These are phyloP conservation scores for Ailurus styani DNA, from an alignment of 2,113 vertebrate species.

Conservation along the genomic window DNA sequence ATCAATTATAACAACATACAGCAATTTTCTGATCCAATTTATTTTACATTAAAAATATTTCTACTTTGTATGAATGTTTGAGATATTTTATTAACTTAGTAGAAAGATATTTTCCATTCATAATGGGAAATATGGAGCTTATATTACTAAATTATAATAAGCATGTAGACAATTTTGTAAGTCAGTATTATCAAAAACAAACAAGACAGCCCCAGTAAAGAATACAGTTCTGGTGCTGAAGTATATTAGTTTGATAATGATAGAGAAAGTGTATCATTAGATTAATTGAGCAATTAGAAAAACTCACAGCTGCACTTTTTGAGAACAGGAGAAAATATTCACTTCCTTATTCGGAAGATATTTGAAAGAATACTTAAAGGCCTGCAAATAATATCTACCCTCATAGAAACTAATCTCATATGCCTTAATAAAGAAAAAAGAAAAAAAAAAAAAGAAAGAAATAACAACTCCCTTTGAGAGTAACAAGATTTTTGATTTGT, in stretches of 20 bases:
- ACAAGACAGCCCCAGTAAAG: slow-evolving; percentile 60
- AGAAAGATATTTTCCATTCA: not conserved
- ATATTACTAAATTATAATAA: slow-evolving; percentile 29
- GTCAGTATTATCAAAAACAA: slow-evolving; percentile 65
- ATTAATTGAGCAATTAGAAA: slow-evolving; percentile 84
- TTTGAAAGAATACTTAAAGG: slow-evolving; percentile 55
- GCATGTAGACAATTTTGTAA: slow-evolving; percentile 62
- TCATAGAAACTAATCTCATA: slow-evolving; percentile 48
- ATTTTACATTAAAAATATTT: not conserved
- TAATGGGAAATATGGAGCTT: not conserved
- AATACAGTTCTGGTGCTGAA: slow-evolving; percentile 64
- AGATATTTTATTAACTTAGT: not conserved
- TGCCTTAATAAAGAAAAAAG: slow-evolving; percentile 37
- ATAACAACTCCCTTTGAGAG: slow-evolving; percentile 59
- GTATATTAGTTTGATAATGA: slow-evolving; percentile 76
- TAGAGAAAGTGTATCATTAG: slow-evolving; percentile 79
- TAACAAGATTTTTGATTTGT: slow-evolving; percentile 66
- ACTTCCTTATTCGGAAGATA: slow-evolving; percentile 69
- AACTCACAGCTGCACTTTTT: slow-evolving; percentile 81
- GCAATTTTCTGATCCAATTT: not conserved
- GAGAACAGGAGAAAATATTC: slow-evolving; percentile 72
- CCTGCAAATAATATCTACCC: slow-evolving; percentile 51
- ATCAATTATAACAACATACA: not conserved
- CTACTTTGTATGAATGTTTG: not conserved
- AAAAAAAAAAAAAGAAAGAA: not conserved